A percentile compares a stretch with the other conserved stretches of the same genome.
These are phyloP conservation scores for Poicephalus gulielmi DNA, from an alignment of 2,113 vertebrate species.

Conservation along the genomic window DNA sequence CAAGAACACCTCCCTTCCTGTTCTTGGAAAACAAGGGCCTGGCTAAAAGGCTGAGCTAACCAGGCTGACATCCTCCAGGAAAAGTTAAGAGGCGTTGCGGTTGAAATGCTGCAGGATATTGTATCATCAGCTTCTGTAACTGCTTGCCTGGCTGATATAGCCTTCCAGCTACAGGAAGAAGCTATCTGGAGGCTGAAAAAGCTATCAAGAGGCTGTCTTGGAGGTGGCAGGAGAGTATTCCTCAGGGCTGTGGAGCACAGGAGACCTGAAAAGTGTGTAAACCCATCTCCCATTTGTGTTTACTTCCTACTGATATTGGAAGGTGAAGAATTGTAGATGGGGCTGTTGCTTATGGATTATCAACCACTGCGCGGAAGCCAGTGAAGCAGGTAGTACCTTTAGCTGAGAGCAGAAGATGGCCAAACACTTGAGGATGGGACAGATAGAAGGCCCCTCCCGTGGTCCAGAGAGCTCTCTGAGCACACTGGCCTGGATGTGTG, in stretches of 20 bases:
- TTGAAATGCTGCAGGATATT: not conserved
- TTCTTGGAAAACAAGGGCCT: slow-evolving; percentile 48
- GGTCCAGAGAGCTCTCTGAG: rapidly evolving
- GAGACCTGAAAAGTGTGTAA: not conserved
- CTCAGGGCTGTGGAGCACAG: not conserved
- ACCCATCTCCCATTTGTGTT: rapidly evolving
- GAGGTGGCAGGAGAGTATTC: not conserved
- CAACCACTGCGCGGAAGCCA: not conserved
- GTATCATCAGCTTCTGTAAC: not conserved
- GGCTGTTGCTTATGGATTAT: not conserved
- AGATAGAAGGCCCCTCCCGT: not conserved
- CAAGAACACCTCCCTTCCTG: slow-evolving; percentile 56
- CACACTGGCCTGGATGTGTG: not conserved
- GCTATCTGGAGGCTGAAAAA: not conserved
- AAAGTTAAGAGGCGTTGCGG: not conserved
- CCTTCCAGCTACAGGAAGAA: not conserved
- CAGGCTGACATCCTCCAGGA: not conserved
- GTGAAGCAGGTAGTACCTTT: not conserved
- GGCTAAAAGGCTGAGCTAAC: not conserved
- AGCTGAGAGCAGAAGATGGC: not conserved
- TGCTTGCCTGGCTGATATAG: not conserved
- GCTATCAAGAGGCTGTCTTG: not conserved
- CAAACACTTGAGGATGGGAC: not conserved
- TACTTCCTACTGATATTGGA: not conserved
- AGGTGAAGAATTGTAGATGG: not conserved